phyloP scores from a whole-genome alignment of 1,140 invertebrate species.

The Saccostrea echinata region DNA sequence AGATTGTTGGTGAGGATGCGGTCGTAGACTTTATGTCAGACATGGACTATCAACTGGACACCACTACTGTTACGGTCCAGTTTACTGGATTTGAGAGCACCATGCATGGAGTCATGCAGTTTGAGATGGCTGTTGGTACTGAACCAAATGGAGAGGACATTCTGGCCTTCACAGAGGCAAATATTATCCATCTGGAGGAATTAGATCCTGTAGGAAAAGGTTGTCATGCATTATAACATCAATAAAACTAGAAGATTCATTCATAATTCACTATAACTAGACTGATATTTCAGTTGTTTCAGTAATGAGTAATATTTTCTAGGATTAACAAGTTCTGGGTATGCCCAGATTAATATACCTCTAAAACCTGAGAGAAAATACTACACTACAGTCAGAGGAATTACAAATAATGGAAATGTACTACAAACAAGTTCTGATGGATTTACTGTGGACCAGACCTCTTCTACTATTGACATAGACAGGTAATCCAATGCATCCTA shows the following conservation, averaged over 20 bases:
- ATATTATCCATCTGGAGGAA: conserved; percentile 62
- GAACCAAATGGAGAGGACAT: conserved; percentile 65
- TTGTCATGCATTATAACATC: neutral
- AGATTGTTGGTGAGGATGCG: conserved; percentile 10
- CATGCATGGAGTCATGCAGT: conserved; percentile 62
- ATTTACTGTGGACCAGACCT: conserved; percentile 61
- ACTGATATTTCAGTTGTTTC: neutral
- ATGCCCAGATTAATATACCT: conserved; percentile 57
- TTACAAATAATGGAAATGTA: conserved; percentile 65
- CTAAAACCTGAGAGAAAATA: conserved; percentile 61
- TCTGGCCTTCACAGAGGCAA: conserved; percentile 60
- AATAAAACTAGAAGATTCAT: too few relatives aligned
- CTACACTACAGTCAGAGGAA: conserved; percentile 65
- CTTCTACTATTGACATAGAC: conserved; percentile 61
- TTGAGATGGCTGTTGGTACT: conserved; percentile 69
- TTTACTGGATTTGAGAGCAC: conserved; percentile 66
- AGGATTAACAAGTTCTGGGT: conserved; percentile 65
- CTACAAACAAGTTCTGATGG: conserved; percentile 69
- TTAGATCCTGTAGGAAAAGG: conserved; percentile 58
- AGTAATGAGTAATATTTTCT: neutral
- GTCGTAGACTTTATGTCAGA: conserved; percentile 45
- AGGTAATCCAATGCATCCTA: conserved; percentile 51
- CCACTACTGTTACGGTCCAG: conserved; percentile 61
- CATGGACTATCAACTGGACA: conserved; percentile 64
- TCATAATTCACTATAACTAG: too few relatives aligned